Evolutionary conservation across 1,140 invertebrate genomes (phyloP).

Genomic region (Bombyx mori): DNA sequence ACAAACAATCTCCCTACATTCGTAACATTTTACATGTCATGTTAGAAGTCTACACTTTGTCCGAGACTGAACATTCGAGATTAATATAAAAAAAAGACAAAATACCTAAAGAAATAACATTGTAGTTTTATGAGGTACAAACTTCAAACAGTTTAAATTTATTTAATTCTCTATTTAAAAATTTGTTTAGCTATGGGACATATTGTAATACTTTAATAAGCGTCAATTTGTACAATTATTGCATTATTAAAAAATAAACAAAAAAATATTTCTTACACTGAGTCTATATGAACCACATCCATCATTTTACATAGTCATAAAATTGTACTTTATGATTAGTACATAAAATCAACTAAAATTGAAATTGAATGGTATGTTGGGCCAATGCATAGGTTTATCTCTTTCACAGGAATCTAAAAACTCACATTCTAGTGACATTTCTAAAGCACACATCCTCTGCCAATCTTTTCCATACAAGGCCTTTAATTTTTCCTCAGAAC

Average conservation of each 20-base stretch:
- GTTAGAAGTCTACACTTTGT: too few species aligned
- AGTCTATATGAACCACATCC: background rate
- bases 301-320: too few species aligned
- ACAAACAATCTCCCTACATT: too few species aligned
- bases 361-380: constrained; percentile 79
- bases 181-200: too few species aligned
- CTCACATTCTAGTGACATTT: constrained; percentile 78
- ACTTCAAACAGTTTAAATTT: background rate
- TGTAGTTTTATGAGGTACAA: background rate
- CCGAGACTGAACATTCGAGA: too few species aligned
- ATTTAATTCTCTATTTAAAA: too few species aligned
- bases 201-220: background rate
- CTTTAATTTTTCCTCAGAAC: constrained; percentile 53
- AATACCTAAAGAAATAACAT: too few species aligned
- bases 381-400: constrained; percentile 78
- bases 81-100: too few species aligned
- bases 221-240: background rate
- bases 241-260: too few species aligned
- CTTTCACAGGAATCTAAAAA: constrained; percentile 77
- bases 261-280: background rate
- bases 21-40: too few species aligned
- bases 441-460: constrained; percentile 81
- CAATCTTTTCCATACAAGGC: constrained; percentile 75
- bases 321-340: too few species aligned
- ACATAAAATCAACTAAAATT: constrained; percentile 19